Evolutionary conservation across 2,113 vertebrate genomes (phyloP), one percentile per base, ranked within the genome.

Genomic region (Uropsilus gracilis): DNA sequence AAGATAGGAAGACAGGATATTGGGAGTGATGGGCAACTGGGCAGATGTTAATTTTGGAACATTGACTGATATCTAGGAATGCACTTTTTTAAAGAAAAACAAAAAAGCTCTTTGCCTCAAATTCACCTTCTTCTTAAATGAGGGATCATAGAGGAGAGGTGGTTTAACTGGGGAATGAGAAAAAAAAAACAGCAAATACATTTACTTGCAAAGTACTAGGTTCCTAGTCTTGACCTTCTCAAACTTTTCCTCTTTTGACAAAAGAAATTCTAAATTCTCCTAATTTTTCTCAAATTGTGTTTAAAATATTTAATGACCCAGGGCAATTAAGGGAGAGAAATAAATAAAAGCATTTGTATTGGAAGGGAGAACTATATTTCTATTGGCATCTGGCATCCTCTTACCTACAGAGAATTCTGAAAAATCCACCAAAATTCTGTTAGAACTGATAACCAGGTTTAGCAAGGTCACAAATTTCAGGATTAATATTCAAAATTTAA

Each of bases 231-330:
- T 72, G 5, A 0, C 28, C 10, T 69, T 86, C 42, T 44, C 66
- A 20, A 66, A 22, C 2, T 84, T 80, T 89, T 91, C 76, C 26
- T 78, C 16, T 42, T 57, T 6, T 57, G 37, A 83, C 3, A 86
- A 76, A 94, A 90, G 11, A 42, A 76, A 86, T 44, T 77, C 48
- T 89, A 69, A 92, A 78, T 63, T 76, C 48, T 84, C 50, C 37
- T 24, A 1, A 76, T 3, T 80, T 10, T 64, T 72, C 42, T 85
- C 77, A 90, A 72, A 28, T 66, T 88, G 42, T 1, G 34, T 80
- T 88, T 84, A 46, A 92, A 95, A 89, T 77, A 17, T 6, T 63
- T 10, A 61, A 28, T 61, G 12, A 32, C 48, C 55, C 32, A 73
- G 46, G 6, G 8, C 4, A 88, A 44, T 48, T 68, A 66, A 46